These are phyloP conservation scores for Brachypterus glaber DNA, from an alignment of 2,888 invertebrate genomes.

Conservation along the genomic window DNA sequence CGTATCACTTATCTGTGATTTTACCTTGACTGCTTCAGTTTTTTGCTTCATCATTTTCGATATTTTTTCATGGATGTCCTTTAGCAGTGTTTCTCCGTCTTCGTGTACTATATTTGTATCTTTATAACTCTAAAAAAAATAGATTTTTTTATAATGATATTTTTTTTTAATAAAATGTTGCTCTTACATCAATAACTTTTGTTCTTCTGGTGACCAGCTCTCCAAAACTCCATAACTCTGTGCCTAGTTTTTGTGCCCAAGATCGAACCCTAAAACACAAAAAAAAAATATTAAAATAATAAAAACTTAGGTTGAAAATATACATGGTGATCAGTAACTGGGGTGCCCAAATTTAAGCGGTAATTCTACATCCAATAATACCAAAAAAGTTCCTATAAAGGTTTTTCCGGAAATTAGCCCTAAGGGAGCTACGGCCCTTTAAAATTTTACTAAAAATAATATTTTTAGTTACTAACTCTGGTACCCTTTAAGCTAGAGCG, in stretches of 20 bases:
- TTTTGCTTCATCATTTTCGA: conserved; percentile 82
- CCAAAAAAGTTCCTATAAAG: too few species aligned
- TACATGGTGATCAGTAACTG: too few species aligned
- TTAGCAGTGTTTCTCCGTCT: conserved; percentile 68
- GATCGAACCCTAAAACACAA: conserved; percentile 57
- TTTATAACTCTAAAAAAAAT: conserved; percentile 59
- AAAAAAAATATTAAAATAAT: too few species aligned
- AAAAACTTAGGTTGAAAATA: too few species aligned
- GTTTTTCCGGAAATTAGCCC: too few species aligned
- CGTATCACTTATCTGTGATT: too few species aligned
- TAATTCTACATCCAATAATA: too few species aligned
- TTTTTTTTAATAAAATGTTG: neutral
- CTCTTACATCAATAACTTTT: conserved; percentile 62
- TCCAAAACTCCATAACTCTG: conserved; percentile 70
- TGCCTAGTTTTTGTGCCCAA: conserved; percentile 75
- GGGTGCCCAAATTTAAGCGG: too few species aligned
- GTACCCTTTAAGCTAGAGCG: too few species aligned
- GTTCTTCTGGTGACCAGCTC: conserved; percentile 71
- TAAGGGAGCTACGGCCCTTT: too few species aligned
- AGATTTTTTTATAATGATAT: neutral
- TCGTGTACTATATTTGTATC: conserved; percentile 63
- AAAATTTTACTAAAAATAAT: too few species aligned
- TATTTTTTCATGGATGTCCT: conserved; percentile 75
- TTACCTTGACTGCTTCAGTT: conserved; percentile 74
- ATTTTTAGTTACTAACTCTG: too few species aligned